A percentile compares a stretch with the other conserved stretches of the same genome.
Conservation (phyloP, 2,888 invertebrate genomes). For the Dione juno region DNA sequence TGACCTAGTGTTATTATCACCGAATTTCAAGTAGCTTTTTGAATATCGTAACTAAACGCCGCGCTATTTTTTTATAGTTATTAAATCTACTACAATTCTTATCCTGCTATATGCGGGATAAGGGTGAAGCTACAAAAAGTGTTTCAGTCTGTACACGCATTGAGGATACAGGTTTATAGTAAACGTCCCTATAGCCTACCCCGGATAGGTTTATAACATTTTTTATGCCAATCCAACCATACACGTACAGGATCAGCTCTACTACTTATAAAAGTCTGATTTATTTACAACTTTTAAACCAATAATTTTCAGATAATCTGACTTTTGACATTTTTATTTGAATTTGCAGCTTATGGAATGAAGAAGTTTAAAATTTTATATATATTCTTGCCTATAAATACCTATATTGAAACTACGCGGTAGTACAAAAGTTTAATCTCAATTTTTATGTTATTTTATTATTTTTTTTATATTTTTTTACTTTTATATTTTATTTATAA, state of each 20-base stretch:
- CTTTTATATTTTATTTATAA: too few relatives aligned
- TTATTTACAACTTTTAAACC: constrained; percentile 26
- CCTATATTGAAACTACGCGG: too few relatives aligned
- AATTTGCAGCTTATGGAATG: background rate
- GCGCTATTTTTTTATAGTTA: too few relatives aligned
- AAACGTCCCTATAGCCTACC: constrained; percentile 31
- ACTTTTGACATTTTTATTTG: constrained; percentile 9
- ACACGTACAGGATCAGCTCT: constrained; percentile 21
- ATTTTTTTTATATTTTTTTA: too few relatives aligned
- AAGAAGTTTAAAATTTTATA: background rate
- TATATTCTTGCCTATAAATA: background rate
- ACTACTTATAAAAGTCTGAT: constrained; percentile 26
- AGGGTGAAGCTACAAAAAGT: background rate
- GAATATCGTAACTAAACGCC: too few relatives aligned
- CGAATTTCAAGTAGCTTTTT: too few relatives aligned
- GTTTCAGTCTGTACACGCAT: constrained; percentile 10
- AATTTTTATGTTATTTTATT: too few relatives aligned
- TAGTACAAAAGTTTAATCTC: too few relatives aligned
- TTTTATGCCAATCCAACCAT: constrained; percentile 41
- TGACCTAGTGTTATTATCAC: too few relatives aligned
- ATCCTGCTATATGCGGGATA: too few relatives aligned
- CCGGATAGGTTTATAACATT: constrained; percentile 42
- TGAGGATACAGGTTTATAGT: background rate
- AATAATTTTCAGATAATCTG: background rate
- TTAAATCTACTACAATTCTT: too few relatives aligned